A percentile compares a stretch with the other conserved stretches of the same genome.
Evolutionary conservation across 2,888 invertebrate species (phyloP).

Genomic region (Cheiracanthium punctorium): DNA sequence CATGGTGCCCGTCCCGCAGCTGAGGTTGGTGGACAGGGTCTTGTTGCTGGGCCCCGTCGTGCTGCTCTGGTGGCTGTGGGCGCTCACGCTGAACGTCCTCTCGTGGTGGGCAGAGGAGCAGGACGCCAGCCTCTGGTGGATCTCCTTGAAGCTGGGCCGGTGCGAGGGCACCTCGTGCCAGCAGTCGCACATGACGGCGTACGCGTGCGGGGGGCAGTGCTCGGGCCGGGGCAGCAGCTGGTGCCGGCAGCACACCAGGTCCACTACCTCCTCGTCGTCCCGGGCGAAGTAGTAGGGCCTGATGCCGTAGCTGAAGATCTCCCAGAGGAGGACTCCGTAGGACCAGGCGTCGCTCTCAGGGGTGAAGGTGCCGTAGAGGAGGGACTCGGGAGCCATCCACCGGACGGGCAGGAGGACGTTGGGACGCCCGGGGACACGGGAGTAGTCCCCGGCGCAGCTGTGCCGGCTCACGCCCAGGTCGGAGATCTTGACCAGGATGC

Average conservation of each 20-base stretch:
- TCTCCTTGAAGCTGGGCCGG: constrained; percentile 93
- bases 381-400: constrained; percentile 99
- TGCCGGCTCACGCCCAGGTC: constrained; percentile 96
- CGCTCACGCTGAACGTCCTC: constrained; percentile 58
- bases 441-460: constrained; percentile 93
- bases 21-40: constrained; percentile 78
- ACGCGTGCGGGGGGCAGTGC: constrained; percentile 92
- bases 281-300: constrained; percentile 97
- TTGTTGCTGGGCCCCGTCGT: constrained; percentile 79
- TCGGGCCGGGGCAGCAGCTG: constrained; percentile 94
- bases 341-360: constrained; percentile 99
- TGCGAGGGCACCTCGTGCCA: constrained; percentile 96
- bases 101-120: constrained; percentile 78
- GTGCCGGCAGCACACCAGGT: constrained; percentile 94
- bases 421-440: constrained; percentile 94
- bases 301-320: constrained; percentile 97
- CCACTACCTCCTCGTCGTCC: constrained; percentile 97
- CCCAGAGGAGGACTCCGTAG: constrained; percentile 99
- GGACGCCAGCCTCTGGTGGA: constrained; percentile 86
- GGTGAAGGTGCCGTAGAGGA: constrained; percentile 96
- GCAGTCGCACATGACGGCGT: constrained; percentile 97
- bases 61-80: constrained; percentile 75
- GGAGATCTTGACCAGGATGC: constrained; percentile 95
- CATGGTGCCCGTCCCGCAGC: constrained; percentile 62
- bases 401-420: constrained; percentile 93